phyloP scores from a whole-genome alignment of 2,797 vertebrate species.

The Syngnathus acus region DNA sequence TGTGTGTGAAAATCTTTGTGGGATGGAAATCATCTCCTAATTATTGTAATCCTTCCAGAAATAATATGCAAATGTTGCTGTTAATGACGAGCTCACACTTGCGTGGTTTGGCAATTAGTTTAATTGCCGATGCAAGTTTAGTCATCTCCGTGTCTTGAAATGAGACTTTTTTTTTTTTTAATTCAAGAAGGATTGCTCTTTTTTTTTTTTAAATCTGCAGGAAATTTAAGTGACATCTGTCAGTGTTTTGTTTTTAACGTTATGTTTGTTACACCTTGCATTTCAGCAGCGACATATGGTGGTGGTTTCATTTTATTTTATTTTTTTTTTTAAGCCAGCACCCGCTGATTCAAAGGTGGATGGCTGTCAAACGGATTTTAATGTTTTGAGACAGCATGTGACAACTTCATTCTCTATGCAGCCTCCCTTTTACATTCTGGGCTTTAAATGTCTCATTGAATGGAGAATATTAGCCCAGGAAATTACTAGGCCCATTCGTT shows the following conservation, averaged over 20 bases:
- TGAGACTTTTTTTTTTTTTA: slow-evolving; percentile 1
- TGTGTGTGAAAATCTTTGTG: slow-evolving; percentile 9
- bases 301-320: slow-evolving; percentile 2
- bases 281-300: slow-evolving; percentile 28
- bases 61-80: slow-evolving; percentile 7
- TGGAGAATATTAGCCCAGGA: slow-evolving; percentile 47
- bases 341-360: slow-evolving; percentile 39
- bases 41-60: background rate
- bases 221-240: slow-evolving; percentile 7
- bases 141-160: slow-evolving; percentile 9
- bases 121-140: slow-evolving; percentile 4
- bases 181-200: background rate
- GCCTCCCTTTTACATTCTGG: slow-evolving; percentile 20
- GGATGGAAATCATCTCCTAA: slow-evolving; percentile 10
- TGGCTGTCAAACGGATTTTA: slow-evolving; percentile 57
- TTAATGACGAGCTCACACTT: slow-evolving; percentile 15
- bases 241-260: background rate
- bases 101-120: slow-evolving; percentile 15
- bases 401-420: slow-evolving; percentile 57
- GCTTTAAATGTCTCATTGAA: slow-evolving; percentile 56
- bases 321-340: background rate
- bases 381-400: slow-evolving; percentile 53
- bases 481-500: slow-evolving; percentile 51
- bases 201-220: slow-evolving; percentile 1
- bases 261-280: slow-evolving; percentile 16